These are phyloP conservation scores for Pangasianodon gigas DNA, from an alignment of 2,113 vertebrate species.

Conservation along the genomic window DNA sequence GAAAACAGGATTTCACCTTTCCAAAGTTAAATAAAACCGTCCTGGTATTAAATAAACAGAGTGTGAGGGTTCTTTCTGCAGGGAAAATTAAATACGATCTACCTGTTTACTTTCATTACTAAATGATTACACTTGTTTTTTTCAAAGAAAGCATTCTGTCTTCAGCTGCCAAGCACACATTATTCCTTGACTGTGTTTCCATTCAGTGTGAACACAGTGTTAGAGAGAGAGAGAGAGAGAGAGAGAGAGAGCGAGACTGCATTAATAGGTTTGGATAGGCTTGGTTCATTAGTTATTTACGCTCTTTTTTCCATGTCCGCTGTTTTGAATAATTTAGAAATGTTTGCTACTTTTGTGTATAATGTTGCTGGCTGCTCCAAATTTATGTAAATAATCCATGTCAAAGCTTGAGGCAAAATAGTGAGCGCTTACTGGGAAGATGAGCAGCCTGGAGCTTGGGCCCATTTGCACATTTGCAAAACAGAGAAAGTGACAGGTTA, in stretches of 20 bases:
- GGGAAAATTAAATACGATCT: constrained; percentile 27
- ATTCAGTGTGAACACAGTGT: constrained; percentile 16
- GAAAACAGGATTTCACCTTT: not conserved
- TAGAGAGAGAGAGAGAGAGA: not conserved
- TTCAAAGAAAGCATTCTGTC: constrained; percentile 2
- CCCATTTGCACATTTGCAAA: constrained; percentile 16
- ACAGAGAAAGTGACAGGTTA: not conserved
- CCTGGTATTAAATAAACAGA: not conserved
- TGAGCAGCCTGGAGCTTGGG: not conserved
- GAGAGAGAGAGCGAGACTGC: not conserved
- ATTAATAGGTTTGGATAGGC: not conserved
- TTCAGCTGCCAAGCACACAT: not conserved
- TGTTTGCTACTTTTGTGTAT: constrained; percentile 23
- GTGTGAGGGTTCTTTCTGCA: not conserved
- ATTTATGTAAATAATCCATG: constrained; percentile 33
- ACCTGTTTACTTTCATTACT: constrained; percentile 30
- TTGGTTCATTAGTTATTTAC: constrained; percentile 47
- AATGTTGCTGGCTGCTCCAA: constrained; percentile 37
- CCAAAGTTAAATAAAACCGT: not conserved
- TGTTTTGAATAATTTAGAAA: constrained; percentile 43
- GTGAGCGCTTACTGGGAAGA: constrained; percentile 13
- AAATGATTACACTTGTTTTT: constrained; percentile 17
- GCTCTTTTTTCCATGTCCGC: constrained; percentile 20
- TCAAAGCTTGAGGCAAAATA: constrained; percentile 23
- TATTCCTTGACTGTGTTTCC: constrained; percentile 20